phyloP scores from a whole-genome alignment of 2,113 vertebrate genomes.

The Zapornia atra region DNA sequence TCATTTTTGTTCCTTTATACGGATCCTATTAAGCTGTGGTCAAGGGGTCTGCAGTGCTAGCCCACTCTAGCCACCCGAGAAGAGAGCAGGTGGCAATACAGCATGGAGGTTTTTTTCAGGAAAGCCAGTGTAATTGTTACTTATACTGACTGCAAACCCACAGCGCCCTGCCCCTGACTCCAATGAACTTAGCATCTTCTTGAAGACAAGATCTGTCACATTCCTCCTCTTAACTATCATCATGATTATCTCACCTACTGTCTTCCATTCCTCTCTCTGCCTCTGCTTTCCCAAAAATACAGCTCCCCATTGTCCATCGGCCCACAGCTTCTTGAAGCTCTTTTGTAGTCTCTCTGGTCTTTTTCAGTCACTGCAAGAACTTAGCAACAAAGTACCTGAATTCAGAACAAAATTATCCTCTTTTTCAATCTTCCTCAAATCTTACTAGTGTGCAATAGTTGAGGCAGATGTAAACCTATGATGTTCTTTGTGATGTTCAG shows the following conservation, averaged over 20 bases:
- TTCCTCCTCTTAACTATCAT: not conserved
- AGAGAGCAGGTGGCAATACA: not conserved
- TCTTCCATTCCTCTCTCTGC: not conserved
- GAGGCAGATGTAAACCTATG: not conserved
- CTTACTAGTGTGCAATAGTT: not conserved
- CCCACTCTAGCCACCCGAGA: not conserved
- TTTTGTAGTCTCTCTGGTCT: not conserved
- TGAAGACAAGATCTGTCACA: not conserved
- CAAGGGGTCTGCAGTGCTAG: not conserved
- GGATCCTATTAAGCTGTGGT: not conserved
- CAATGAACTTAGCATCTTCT: not conserved
- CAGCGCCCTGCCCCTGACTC: not conserved
- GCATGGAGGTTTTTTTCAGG: not conserved
- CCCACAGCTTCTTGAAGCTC: not conserved
- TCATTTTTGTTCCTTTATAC: not conserved
- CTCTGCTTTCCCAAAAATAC: constrained; percentile 33
- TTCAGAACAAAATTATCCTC: not conserved
- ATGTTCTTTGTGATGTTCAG: not conserved
- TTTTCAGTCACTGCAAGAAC: not conserved
- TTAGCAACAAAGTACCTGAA: not conserved
- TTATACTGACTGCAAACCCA: not conserved
- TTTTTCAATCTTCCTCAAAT: not conserved
- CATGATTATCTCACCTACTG: not conserved
- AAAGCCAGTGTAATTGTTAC: not conserved
- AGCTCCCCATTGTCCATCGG: not conserved